Evolutionary conservation across 2,797 vertebrate genomes (phyloP), one percentile per base, ranked within the genome.

Genomic region (Xiphorhynchus erythropygius): DNA sequence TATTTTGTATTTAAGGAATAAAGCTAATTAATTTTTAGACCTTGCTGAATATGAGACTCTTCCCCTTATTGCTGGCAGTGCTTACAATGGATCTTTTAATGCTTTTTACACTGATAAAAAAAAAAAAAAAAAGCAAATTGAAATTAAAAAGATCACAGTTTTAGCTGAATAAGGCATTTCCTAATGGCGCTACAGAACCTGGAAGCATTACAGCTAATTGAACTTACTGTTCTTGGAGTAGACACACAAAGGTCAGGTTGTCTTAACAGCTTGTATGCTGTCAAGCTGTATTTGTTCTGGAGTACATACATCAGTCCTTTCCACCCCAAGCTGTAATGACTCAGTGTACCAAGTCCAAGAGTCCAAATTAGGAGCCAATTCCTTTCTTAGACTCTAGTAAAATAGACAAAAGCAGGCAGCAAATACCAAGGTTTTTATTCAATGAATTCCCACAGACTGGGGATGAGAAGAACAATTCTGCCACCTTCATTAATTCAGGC

Each of bases 151-250:
- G 7, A 3, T 8, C 41, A 24, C 18, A 33, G 24, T 32, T 93
- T 95, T n/a, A 89, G 96, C 93, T 95, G 94, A 93, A 77, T 87
- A 87, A 95, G 65, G 50, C 42, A 79, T 89, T 95, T 96, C 65
- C 46, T 96, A 94, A 87, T 87, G 73, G 82, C 78, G 55, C 55
- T 55, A 69, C 77, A 87, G 79, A 79, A 81, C 75, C 82, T 96
- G 57, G 67, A 93, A 92, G 71, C 73, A 81, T 69, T 87, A 88
- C 56, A 92, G 42, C 76, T 92, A 95, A 95, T 84, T 96, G 91
- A 87, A 82, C 76, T 96, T 55, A 83, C 62, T 92, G 65, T 85
- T 96, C 64, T 57, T 75, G 71, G 63, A 78, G 70, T 13, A 90
- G 90, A 91, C 68, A 83, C 68, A 89, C 84, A 97, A 91, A 96